Conservation (phyloP, 2,113 vertebrate genomes). For the Melanerpes formicivorus region DNA sequence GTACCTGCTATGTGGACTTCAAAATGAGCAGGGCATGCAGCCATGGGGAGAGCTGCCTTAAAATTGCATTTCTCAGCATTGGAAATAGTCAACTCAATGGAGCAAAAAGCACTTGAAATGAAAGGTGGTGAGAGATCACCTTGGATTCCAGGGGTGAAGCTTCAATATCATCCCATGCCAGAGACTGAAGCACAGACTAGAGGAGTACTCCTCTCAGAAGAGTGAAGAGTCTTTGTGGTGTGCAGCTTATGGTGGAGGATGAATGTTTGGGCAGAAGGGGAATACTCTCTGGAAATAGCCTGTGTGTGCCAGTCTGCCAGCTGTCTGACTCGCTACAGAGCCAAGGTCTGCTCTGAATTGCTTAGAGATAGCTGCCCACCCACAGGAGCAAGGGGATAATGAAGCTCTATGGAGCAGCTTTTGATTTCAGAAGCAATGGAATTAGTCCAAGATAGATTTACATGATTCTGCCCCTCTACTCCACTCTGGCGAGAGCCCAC, state of each 20-base stretch:
- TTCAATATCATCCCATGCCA: fast-evolving
- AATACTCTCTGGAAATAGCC: not conserved
- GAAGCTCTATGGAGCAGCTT: too few species aligned
- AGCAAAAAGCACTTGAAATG: not conserved
- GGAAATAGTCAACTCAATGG: not conserved
- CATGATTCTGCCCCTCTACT: too few species aligned
- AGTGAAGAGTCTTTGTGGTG: not conserved
- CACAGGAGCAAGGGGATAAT: too few species aligned
- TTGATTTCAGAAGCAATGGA: too few species aligned
- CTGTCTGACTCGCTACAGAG: fast-evolving
- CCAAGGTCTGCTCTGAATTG: not conserved
- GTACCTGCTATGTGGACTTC: fast-evolving
- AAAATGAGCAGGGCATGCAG: not conserved
- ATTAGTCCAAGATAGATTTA: too few species aligned
- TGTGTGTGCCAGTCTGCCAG: not conserved
- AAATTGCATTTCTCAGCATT: not conserved
- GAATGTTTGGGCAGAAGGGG: not conserved
- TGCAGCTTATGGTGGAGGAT: not conserved
- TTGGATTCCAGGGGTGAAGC: not conserved
- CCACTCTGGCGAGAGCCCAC: too few species aligned
- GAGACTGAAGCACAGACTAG: not conserved
- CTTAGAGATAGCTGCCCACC: not conserved
- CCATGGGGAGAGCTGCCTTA: not conserved
- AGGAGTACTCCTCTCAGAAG: not conserved
- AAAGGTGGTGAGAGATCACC: not conserved